Evolutionary conservation across 2,113 vertebrate species (phyloP).

Genomic region (Nymphicus hollandicus): DNA sequence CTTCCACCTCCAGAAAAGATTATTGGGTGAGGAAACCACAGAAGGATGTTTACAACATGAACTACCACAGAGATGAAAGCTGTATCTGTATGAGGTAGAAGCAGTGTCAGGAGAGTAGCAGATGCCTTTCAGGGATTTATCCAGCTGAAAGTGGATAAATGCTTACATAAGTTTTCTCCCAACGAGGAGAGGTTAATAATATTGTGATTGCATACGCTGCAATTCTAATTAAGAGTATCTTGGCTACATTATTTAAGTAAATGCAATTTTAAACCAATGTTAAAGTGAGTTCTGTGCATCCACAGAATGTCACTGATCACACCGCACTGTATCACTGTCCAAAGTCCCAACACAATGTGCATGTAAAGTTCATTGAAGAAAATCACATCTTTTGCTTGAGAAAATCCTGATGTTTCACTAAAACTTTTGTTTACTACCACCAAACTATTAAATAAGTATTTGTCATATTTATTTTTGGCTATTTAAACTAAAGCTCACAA

Average conservation of each 20-base stretch:
- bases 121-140: not conserved
- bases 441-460: not conserved
- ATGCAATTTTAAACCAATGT: not conserved
- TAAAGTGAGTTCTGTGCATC: not conserved
- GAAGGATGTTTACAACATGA: not conserved
- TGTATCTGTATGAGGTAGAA: not conserved
- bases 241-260: not conserved
- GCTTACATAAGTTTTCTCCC: not conserved
- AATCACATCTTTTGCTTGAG: not conserved
- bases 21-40: not conserved
- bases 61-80: not conserved
- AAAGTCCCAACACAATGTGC: not conserved
- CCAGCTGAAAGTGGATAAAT: not conserved
- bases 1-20: not conserved
- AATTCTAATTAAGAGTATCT: not conserved
- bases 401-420: not conserved
- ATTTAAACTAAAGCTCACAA: not conserved
- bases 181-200: not conserved
- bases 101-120: not conserved
- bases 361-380: not conserved
- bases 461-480: not conserved
- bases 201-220: not conserved
- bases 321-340: fast-evolving
- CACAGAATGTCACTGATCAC: not conserved
- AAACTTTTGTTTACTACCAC: not conserved